phyloP scores from a whole-genome alignment of 2,888 invertebrate genomes.

The Cotesia congregata region DNA sequence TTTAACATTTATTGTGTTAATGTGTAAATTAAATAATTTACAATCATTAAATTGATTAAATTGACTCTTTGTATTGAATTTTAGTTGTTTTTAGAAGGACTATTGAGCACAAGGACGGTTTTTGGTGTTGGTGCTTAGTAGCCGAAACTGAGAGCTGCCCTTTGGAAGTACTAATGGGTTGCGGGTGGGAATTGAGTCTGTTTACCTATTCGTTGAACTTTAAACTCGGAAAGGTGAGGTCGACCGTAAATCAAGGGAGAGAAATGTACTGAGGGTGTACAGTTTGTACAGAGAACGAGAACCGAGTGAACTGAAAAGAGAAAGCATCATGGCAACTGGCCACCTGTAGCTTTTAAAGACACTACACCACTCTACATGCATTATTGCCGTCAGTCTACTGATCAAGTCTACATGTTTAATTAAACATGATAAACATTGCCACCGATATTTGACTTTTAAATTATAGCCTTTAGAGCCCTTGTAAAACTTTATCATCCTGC shows the following conservation, averaged over 20 bases:
- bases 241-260: slow-evolving; percentile 60
- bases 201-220: slow-evolving; percentile 54
- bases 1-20: no score
- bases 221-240: slow-evolving; percentile 59
- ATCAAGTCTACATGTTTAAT: not conserved
- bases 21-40: no score
- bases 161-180: not conserved
- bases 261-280: slow-evolving; percentile 63
- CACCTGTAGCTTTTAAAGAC: not conserved
- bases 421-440: not conserved
- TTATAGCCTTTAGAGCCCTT: not conserved
- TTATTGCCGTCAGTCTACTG: not conserved
- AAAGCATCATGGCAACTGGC: slow-evolving; percentile 12
- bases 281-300: slow-evolving; percentile 46
- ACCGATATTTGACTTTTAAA: not conserved
- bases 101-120: no score
- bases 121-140: no score
- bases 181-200: slow-evolving; percentile 37
- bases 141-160: no score
- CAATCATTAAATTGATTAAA: no score
- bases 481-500: not conserved
- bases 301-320: slow-evolving; percentile 28
- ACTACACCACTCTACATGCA: not conserved
- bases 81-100: no score
- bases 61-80: no score